Conservation (phyloP, 2,888 invertebrate genomes). For the Amblyteles armatorius region DNA sequence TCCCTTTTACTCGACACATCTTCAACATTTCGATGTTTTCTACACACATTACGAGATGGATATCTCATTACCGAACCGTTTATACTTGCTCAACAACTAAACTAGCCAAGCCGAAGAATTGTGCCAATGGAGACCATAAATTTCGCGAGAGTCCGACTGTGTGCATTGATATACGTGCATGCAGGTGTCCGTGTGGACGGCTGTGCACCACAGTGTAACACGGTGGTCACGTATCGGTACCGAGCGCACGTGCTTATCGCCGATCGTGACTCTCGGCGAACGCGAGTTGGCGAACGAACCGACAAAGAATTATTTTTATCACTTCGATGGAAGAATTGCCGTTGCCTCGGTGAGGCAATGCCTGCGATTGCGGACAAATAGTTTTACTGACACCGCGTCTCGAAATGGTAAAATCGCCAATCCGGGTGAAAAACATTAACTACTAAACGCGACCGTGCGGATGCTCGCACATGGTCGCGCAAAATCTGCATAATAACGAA, state of each 20-base stretch:
- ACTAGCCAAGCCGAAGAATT: too few relatives aligned
- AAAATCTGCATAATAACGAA: not conserved
- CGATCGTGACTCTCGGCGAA: conserved; percentile 47
- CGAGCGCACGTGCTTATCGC: conserved; percentile 44
- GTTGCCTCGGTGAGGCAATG: conserved; percentile 23
- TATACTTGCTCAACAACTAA: too few relatives aligned
- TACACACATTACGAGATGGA: too few relatives aligned
- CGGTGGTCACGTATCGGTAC: conserved; percentile 47
- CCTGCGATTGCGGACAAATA: not conserved
- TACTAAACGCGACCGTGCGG: not conserved
- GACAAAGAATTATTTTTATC: conserved; percentile 26
- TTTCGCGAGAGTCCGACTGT: not conserved
- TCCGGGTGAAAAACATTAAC: not conserved
- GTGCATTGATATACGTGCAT: not conserved
- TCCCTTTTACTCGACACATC: too few relatives aligned
- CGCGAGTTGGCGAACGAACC: conserved; percentile 21
- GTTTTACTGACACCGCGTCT: not conserved
- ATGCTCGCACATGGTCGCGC: not conserved
- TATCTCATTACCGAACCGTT: too few relatives aligned
- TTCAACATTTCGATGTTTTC: too few relatives aligned
- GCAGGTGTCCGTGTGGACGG: conserved; percentile 5
- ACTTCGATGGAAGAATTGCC: conserved; percentile 22
- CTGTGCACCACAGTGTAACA: not conserved
- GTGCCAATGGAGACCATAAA: not conserved
- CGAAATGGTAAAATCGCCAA: not conserved